These are phyloP conservation scores for Eristalis pertinax DNA, from an alignment of 2,888 invertebrate genomes.

Conservation along the genomic window DNA sequence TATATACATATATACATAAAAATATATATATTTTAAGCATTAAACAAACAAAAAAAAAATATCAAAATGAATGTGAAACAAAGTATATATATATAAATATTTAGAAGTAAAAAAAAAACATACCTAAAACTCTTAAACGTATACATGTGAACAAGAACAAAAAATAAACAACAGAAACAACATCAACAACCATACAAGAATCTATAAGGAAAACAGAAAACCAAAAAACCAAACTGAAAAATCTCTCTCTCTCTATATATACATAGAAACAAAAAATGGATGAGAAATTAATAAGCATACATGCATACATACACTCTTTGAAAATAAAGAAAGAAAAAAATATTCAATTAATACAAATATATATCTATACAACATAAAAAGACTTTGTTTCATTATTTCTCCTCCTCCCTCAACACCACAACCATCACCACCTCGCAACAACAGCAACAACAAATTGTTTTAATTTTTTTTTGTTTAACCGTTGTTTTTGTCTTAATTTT, in stretches of 20 bases:
- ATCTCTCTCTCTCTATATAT: conserved; percentile 1
- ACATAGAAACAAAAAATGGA: no score
- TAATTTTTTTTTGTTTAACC: not conserved
- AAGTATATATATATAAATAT: conserved; percentile 33
- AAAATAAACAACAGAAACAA: not conserved
- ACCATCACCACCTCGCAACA: conserved; percentile 64
- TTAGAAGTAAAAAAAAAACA: conserved; percentile 51
- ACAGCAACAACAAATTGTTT: conserved; percentile 65
- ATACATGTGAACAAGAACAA: conserved; percentile 43
- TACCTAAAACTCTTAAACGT: conserved; percentile 23
- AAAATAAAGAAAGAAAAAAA: conserved; percentile 48
- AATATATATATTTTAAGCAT: conserved; percentile 54
- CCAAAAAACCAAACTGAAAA: conserved; percentile 1
- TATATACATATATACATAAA: conserved; percentile 29
- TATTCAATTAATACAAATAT: conserved; percentile 72
- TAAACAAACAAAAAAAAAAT: conserved; percentile 25
- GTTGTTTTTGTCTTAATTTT: conserved; percentile 5
- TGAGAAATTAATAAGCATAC: conserved; percentile 40
- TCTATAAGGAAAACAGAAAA: conserved; percentile 34
- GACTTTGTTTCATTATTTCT: conserved; percentile 71
- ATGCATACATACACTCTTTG: conserved; percentile 62
- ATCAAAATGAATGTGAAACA: conserved; percentile 66
- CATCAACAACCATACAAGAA: not conserved
- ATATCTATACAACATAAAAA: conserved; percentile 72
- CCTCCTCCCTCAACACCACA: conserved; percentile 50